Conservation (phyloP, 92 coral and sea anemone species). For the Heliopora coerulea region DNA sequence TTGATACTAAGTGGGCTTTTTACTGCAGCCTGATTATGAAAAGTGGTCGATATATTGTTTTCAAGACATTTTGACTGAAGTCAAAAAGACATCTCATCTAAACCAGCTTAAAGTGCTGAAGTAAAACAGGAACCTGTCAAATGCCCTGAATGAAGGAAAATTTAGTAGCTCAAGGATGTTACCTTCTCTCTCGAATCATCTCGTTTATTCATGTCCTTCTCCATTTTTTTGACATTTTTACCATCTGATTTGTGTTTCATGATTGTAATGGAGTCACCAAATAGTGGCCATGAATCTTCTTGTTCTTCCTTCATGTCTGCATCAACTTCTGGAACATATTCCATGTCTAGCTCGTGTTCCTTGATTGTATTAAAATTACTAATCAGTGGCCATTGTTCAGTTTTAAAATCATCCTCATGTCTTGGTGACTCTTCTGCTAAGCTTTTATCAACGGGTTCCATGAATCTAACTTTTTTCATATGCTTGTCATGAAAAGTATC, state of each 20-base stretch:
- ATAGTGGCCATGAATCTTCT: constrained; percentile 1
- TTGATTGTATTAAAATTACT: background rate
- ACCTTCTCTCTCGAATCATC: background rate
- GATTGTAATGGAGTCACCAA: background rate
- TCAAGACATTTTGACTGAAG: no score
- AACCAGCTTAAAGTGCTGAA: no score
- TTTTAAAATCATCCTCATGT: background rate
- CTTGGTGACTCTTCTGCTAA: background rate
- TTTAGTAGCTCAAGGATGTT: background rate
- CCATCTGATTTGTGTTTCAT: background rate
- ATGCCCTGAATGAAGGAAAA: no score
- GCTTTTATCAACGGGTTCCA: background rate
- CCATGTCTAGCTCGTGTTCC: background rate
- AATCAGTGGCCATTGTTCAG: background rate
- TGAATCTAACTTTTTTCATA: background rate
- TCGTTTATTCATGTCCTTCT: background rate
- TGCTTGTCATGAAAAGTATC: background rate
- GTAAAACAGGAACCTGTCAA: no score
- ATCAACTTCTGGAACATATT: background rate
- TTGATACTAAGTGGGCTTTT: no score
- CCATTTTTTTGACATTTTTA: background rate
- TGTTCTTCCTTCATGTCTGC: background rate
- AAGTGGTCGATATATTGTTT: no score
- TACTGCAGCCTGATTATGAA: no score
- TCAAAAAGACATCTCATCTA: no score